Base-by-base conservation (phyloP, 1,140 invertebrate genomes). In the Zaprionus nigranus region DNA sequence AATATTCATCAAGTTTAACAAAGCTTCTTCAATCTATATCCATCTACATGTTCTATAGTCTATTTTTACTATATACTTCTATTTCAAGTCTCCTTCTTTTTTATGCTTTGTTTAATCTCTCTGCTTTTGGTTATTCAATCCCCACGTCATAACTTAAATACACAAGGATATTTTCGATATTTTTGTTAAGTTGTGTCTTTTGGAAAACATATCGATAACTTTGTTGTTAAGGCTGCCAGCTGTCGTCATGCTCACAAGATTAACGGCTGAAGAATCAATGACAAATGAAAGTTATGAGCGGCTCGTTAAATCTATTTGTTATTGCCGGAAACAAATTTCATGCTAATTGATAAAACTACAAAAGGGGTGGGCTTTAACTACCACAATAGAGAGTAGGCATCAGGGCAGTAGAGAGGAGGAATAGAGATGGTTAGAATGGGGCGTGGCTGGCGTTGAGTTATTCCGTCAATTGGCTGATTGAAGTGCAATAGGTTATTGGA, bases 381-480 rank as follows among this genome's bases (percentile, higher is more conserved):
- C 9, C 20, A 46, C 5, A 30, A 9, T 7, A 30, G 26, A 28
- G 6, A 40, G 13, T 24, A 43, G 22, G 13, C 22, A 43, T 20
- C n/a, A 6, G 17, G 28, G n/a, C 28, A 28, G 28, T 30, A 30
- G 28, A n/a, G 28, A 30, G n/a, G n/a, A n/a, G n/a, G n/a, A n/a
- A n/a, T n/a, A n/a, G n/a, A 11, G 36, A 15, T 13, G 28, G 7
- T 2, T 24, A 26, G 38, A 40, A 17, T 30, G 15, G 46, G n/a
- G 34, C 20, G 26, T 28, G 26, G 12, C 28, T 17, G 5, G 61
- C 12, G 53, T 40, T 57, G 49, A 63, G 64, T n/a, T 22, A 57
- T 66, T 22, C 36, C 54, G 13, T 51, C 54, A 75, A 71, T 75
- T 75, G 73, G 46, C 49, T 71, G 73, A 75, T 75, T 75, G 73